Percentiles rank a stretch among this genome's conserved stretches.
phyloP scores from a whole-genome alignment of 2,888 invertebrate genomes.

The Camptogramma bilineatum region DNA sequence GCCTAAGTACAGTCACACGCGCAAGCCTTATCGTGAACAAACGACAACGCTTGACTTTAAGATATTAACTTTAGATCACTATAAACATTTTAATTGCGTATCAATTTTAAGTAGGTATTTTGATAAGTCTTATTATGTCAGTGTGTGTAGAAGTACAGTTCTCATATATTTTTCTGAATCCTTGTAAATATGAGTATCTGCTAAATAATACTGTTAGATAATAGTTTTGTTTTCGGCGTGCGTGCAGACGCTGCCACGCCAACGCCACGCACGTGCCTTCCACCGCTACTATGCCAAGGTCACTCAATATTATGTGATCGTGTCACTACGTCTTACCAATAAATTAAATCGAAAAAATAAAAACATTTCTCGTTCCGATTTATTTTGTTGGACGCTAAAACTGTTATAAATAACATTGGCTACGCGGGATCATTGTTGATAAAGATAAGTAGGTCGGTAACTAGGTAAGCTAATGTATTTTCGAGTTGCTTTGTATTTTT shows the following conservation, averaged over 20 bases:
- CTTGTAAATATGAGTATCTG: constrained; percentile 45
- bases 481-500: constrained; percentile 1
- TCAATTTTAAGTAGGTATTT: constrained; percentile 18
- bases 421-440: constrained; percentile 23
- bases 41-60: neutral
- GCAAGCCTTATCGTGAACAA: constrained; percentile 1
- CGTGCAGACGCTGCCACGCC: constrained; percentile 48
- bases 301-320: constrained; percentile 64
- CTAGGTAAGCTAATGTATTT: constrained; percentile 14
- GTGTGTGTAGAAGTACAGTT: neutral
- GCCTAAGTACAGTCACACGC: constrained; percentile 19
- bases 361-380: constrained; percentile 43
- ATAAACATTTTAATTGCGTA: constrained; percentile 5
- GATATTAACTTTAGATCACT: neutral
- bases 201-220: constrained; percentile 46
- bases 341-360: constrained; percentile 56
- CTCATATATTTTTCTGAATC: neutral
- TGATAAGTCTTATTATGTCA: neutral
- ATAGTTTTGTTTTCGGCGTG: constrained; percentile 46
- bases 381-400: constrained; percentile 18
- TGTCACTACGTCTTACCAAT: constrained; percentile 60
- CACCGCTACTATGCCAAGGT: constrained; percentile 71
- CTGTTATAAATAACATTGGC: constrained; percentile 28
- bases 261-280: constrained; percentile 48
- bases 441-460: constrained; percentile 13